Percentiles rank a stretch among this genome's conserved stretches.
Evolutionary conservation across 2,113 vertebrate genomes (phyloP).

Genomic region (Bettongia penicillata): DNA sequence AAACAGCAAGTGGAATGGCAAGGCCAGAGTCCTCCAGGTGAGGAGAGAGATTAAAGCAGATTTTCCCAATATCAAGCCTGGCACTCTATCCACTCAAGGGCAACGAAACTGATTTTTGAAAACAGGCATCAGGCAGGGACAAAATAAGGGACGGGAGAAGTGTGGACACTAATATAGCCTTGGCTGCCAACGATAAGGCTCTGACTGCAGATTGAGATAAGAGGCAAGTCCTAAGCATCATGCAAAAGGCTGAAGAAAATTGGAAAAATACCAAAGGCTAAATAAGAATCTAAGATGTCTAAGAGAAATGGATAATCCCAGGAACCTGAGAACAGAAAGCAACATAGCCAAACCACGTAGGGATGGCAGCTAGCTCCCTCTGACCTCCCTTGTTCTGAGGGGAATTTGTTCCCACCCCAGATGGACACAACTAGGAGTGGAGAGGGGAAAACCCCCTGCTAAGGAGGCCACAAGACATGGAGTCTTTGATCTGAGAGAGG

Average conservation of each 20-base stretch:
- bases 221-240: not conserved
- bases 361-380: not conserved
- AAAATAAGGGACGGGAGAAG: too few species aligned
- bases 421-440: not conserved
- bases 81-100: not conserved
- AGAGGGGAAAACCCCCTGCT: not conserved
- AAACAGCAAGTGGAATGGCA: too few species aligned
- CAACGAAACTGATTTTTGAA: not conserved
- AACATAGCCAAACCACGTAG: not conserved
- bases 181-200: too few species aligned
- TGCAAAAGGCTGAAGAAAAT: slow-evolving; percentile 36
- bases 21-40: too few species aligned
- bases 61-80: not conserved
- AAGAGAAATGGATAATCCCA: not conserved
- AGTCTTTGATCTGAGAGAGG: not conserved
- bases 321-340: not conserved
- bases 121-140: not conserved
- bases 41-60: not conserved
- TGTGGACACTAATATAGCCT: slow-evolving; percentile 8
- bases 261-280: not conserved
- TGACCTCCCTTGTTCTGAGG: not conserved
- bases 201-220: not conserved
- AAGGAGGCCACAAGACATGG: not conserved
- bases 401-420: not conserved
- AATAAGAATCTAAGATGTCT: not conserved